These are phyloP conservation scores for Climacteris rufus DNA, from an alignment of 2,113 vertebrate species.

Conservation along the genomic window DNA sequence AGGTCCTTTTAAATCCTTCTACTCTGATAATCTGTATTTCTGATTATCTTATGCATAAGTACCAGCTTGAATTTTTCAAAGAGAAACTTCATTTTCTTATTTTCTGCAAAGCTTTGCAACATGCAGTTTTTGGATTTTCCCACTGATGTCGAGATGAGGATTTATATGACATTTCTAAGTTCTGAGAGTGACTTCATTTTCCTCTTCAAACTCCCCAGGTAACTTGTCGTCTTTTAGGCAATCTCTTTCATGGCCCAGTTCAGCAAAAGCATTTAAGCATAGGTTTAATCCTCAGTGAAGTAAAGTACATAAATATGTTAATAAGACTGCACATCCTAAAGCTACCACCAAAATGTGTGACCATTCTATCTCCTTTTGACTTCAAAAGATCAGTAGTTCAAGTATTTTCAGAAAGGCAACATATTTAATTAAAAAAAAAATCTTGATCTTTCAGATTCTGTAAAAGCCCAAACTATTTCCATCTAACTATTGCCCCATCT, in stretches of 20 bases:
- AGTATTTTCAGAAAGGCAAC: background rate
- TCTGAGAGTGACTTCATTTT: conserved; percentile 9
- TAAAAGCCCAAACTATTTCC: background rate
- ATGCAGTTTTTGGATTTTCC: background rate
- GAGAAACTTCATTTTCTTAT: background rate
- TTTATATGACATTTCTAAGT: conserved; percentile 22
- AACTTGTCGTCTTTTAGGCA: background rate
- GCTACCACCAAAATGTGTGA: background rate
- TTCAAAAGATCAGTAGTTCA: background rate
- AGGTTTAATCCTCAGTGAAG: background rate
- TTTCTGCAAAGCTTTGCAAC: background rate
- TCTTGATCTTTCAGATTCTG: background rate
- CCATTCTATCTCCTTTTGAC: background rate
- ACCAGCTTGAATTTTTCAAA: conserved; percentile 34
- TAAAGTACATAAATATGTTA: background rate
- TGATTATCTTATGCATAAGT: background rate
- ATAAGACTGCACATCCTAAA: background rate
- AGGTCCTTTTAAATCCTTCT: conserved; percentile 1
- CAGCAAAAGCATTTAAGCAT: background rate
- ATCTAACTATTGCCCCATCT: background rate
- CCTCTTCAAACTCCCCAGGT: background rate
- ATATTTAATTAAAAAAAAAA: background rate
- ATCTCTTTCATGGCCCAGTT: background rate
- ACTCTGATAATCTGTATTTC: background rate
- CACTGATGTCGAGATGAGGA: background rate